Base-by-base conservation (phyloP, 2,113 vertebrate genomes). In the Microtus oregoni region DNA sequence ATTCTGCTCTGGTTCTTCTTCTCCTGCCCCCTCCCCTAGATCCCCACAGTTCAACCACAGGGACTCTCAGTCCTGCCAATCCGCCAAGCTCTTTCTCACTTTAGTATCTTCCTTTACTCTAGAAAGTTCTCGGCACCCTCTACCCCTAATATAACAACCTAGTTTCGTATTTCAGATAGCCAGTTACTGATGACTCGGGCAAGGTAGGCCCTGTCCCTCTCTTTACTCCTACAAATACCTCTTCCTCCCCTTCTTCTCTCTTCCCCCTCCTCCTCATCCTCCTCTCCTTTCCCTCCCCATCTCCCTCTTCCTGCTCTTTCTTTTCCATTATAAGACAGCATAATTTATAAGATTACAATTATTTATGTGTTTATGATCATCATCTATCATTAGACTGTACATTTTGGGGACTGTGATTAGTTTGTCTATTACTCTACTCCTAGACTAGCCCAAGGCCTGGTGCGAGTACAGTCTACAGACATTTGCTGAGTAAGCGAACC, bases 401-500 rank as follows among this genome's bases (percentile, higher is more conserved):
- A 61, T 10, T 55, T 32, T 12, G 26, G 41, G 3, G 32, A 70
- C 24, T 30, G 0, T 55, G 94, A 87, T 68, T 79, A 77, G 44
- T 70, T 78, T 94, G 8, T 58, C 83, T 12, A 55, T 61, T 67
- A 15, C 22, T 76, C 5, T 89, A 28, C 58, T 86, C 73, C 24
- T 35, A 91, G 67, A 75, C 72, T 41, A 86, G 47, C 12, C 78
- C 19, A 47, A 44, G 72, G 73, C 86, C 77, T 86, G 67, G 26
- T 20, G 50, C 3, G 5, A 38, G 26, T 35, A 19, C n/a, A 12
- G 17, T 50, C 87, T 67, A 6, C 24, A 72, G 41, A 38, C 28
- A 24, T 72, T 89, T 95, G 32, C n/a, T 88, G 86, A 90, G 22
- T 87, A 72, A 94, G 52, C 58, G 32, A 88, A 78, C 65, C 72